phyloP scores from a whole-genome alignment of 2,888 invertebrate genomes.

The Cremastobaeus sp. region DNA sequence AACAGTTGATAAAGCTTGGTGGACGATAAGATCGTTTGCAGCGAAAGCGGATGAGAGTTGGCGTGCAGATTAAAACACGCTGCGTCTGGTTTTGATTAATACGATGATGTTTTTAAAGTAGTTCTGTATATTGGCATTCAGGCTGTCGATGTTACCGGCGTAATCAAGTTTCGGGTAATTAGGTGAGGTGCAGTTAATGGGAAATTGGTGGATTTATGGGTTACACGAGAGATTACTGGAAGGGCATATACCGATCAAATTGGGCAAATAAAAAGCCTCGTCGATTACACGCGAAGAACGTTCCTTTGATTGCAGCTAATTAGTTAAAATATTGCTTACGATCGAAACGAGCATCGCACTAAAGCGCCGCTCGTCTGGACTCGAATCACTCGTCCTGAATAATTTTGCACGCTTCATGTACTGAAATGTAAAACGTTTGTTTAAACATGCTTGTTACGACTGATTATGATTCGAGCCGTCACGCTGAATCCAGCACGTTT shows the following conservation, averaged over 20 bases:
- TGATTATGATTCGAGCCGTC: too few species aligned
- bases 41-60: constrained; percentile 10
- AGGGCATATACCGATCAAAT: not conserved
- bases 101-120: constrained; percentile 15
- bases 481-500: constrained; percentile 39
- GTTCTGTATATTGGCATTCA: constrained; percentile 33
- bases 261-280: too few species aligned
- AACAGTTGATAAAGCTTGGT: constrained; percentile 61
- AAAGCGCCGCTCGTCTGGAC: too few species aligned
- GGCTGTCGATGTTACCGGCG: constrained; percentile 11
- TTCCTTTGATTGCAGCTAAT: too few species aligned
- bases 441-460: too few species aligned
- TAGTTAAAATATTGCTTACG: too few species aligned
- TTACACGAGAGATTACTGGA: constrained; percentile 14
- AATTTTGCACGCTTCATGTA: too few species aligned
- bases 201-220: constrained; percentile 20
- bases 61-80: constrained; percentile 32
- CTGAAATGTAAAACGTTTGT: constrained; percentile 19
- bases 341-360: too few species aligned
- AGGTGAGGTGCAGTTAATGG: constrained; percentile 18
- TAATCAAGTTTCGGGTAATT: constrained; percentile 37
- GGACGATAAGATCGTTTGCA: constrained; percentile 53
- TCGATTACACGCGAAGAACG: too few species aligned
- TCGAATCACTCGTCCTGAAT: too few species aligned
- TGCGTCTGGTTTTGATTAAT: constrained; percentile 29